Evolutionary conservation across 2,888 invertebrate species (phyloP).

Genomic region (Caenorhabditis imperialis): DNA sequence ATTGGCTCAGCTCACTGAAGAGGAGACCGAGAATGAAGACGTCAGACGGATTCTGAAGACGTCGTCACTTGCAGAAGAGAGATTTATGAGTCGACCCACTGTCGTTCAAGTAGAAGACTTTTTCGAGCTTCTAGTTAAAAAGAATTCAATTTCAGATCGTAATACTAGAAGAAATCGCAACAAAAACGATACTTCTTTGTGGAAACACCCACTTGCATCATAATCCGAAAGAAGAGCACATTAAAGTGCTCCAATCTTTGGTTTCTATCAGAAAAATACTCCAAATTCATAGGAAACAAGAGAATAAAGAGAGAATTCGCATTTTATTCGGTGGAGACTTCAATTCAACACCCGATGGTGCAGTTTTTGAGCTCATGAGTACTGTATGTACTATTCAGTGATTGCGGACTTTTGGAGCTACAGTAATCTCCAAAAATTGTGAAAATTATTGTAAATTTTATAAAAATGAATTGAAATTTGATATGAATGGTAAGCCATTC

Average conservation of each 20-base stretch:
- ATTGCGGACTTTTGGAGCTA: too few species aligned
- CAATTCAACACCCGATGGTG: constrained; percentile 89
- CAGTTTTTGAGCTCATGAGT: constrained; percentile 83
- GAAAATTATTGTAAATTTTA: neutral
- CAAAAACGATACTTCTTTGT: constrained; percentile 72
- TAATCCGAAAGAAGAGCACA: constrained; percentile 91
- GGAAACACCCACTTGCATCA: constrained; percentile 95
- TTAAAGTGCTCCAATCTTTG: constrained; percentile 86
- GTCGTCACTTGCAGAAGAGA: constrained; percentile 1
- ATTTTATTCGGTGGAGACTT: constrained; percentile 92
- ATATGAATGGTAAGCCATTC: too few species aligned
- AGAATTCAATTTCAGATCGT: constrained; percentile 27
- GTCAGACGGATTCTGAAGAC: constrained; percentile 20
- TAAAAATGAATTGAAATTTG: too few species aligned
- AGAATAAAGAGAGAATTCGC: neutral
- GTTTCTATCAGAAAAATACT: constrained; percentile 13
- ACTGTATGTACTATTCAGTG: constrained; percentile 74
- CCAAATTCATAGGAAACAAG: neutral
- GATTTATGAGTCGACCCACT: constrained; percentile 27
- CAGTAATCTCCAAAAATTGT: neutral
- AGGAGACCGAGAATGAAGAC: constrained; percentile 28
- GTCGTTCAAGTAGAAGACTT: constrained; percentile 24
- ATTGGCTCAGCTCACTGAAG: constrained; percentile 13
- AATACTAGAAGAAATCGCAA: constrained; percentile 2
- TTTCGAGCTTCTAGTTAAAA: neutral